phyloP scores from a whole-genome alignment of 2,797 vertebrate genomes.

The Eurystomus glaucurus region DNA sequence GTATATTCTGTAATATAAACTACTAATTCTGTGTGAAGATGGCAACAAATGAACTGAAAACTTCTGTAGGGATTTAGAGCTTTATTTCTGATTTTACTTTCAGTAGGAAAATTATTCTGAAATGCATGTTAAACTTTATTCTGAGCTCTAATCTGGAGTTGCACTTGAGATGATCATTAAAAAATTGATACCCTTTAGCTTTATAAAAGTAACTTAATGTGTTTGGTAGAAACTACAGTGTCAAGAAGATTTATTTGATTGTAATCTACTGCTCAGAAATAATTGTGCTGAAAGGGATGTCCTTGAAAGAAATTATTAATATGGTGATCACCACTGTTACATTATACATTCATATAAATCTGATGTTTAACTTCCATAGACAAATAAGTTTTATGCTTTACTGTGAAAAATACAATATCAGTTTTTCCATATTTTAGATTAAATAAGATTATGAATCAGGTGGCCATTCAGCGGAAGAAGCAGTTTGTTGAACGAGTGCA shows the following conservation, averaged over 20 bases:
- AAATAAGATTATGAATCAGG: constrained; percentile 96
- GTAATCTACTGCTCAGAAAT: background rate
- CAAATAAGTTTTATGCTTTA: background rate
- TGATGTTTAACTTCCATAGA: constrained; percentile 23
- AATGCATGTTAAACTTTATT: background rate
- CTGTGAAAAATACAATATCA: constrained; percentile 68
- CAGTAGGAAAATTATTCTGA: background rate
- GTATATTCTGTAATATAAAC: background rate
- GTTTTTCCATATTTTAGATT: constrained; percentile 87
- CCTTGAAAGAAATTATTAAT: background rate
- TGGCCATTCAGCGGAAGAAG: constrained; percentile 96
- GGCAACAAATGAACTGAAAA: background rate
- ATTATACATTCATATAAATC: background rate
- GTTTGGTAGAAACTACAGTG: background rate
- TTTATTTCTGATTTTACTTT: constrained; percentile 7
- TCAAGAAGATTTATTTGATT: background rate
- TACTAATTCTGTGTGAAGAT: background rate
- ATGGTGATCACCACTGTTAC: background rate
- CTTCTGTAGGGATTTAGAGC: background rate
- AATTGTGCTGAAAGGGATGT: background rate
- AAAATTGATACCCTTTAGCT: background rate
- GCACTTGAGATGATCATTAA: background rate
- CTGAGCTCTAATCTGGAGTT: background rate
- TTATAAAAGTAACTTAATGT: background rate
- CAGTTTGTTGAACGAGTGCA: constrained; percentile 95